phyloP scores from a whole-genome alignment of 1,140 invertebrate genomes.

The Drosophila chauvacae region DNA sequence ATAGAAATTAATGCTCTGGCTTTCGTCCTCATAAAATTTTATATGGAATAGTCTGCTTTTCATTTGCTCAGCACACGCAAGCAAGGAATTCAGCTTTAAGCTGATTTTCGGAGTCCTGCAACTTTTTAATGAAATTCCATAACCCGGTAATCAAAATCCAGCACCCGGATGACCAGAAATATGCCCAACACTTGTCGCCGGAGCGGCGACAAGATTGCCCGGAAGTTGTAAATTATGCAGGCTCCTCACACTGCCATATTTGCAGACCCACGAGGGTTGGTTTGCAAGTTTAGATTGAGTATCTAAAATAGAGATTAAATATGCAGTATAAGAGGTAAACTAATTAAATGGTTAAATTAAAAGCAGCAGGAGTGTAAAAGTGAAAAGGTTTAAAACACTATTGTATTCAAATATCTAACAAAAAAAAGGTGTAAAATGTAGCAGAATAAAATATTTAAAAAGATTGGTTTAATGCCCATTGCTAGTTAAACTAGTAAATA shows the following conservation, averaged over 20 bases:
- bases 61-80: conserved; percentile 65
- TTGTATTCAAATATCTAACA: no score
- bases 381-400: no score
- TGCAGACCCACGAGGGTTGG: not conserved
- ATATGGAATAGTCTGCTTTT: conserved; percentile 66
- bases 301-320: not conserved
- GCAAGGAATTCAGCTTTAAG: conserved; percentile 39
- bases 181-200: conserved; percentile 45
- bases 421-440: no score
- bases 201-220: conserved; percentile 36
- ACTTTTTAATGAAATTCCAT: conserved; percentile 78
- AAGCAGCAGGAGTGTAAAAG: not conserved
- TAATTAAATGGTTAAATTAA: not conserved
- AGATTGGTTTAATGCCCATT: no score
- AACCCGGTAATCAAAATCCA: conserved; percentile 48
- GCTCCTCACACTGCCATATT: conserved; percentile 18
- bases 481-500: no score
- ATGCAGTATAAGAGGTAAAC: not conserved
- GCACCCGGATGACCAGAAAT: conserved; percentile 64
- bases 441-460: no score
- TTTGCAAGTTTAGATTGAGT: not conserved
- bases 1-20: conserved; percentile 61
- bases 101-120: conserved; percentile 6
- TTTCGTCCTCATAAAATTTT: conserved; percentile 73
- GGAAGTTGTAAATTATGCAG: conserved; percentile 67